Evolutionary conservation across 2,113 vertebrate genomes (phyloP), one percentile per base, ranked within the genome.

Genomic region (Rhadina sibilatrix): DNA sequence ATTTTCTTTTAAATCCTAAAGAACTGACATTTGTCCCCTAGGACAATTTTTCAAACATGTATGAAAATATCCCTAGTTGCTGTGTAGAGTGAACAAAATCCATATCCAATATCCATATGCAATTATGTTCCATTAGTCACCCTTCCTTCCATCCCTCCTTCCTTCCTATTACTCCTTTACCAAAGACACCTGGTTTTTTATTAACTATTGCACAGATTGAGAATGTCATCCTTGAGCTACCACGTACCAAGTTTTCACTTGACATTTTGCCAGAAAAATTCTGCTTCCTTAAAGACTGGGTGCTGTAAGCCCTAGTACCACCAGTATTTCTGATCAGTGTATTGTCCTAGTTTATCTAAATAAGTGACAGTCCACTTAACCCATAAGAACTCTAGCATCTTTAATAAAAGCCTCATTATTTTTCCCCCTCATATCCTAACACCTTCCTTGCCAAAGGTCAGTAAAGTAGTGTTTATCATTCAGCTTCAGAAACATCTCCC

Each of bases 101-200:
- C 89, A 96, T 95, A 97, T 91, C 91, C 94, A 95, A 94, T 96
- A 96, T 85, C 94, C 93, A 85, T 96, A 97, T 0, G 1, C 90
- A 97, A 96, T 97, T 97, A 97, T 95, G 46, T 96, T 93, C 94
- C 96, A 96, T 96, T 97, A 96, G 94, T 96, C 94, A 96, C 93
- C 93, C 89, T 96, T 87, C 84, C 82, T 82, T 87, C 61, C 16
- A 93, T 31, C 46, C 56, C 31, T 93, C 75, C 76, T 96, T 94
- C 82, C 47, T 83, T 74, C 40, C 64, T 92, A 64, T 83, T 93
- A 64, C 79, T 74, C 24, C 90, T 90, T 77, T 64, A 71, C 15
- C 47, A 80, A 83, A 96, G 94, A 63, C 59, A 93, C 49, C 54
- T 89, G 47, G 4, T 4, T 90, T 95, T 91, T 74, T 50, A 25